Evolutionary conservation across 2,113 vertebrate genomes (phyloP), one percentile per base, ranked within the genome.

Genomic region (Sakesphorus luctuosus): DNA sequence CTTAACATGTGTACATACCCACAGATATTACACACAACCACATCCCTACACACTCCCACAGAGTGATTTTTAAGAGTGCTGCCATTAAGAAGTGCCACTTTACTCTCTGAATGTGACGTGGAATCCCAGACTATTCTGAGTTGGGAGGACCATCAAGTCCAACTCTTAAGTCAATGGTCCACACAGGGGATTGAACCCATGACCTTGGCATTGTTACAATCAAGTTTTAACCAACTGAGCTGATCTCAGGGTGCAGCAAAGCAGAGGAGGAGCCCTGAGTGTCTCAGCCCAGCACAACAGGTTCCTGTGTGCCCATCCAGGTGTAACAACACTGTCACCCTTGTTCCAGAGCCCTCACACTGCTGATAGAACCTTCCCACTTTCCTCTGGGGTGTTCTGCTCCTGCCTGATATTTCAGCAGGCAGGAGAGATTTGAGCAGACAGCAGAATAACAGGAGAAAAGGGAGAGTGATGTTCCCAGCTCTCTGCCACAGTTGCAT

Each of bases 241-340:
- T n/a, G n/a, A n/a, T n/a, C n/a, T n/a, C n/a, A n/a, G n/a, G 65
- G n/a, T 2, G 28, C 59, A 61, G 35, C 35, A 33, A 66, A 6
- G 7, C 55, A 53, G 36, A 1, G 10, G 31, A 38, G 43, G 9
- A 80, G 50, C 65, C 20, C 49, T 55, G 49, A 15, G 23, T 62
- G 69, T 5, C 19, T 2, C 65, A 38, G 16, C 3, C 18, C 67
- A 66, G 13, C 21, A 29, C 66, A 18, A 24, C 20, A 29, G 43
- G 25, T 3, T 62, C 38, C 4, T 18, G 6, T 5, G 52, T 6
- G 47, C 47, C 52, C 21, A 2, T 6, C 19, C 7, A 1, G 38
- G 26, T 7, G 24, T 5, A 28, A 5, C 3, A 17, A 29, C 0
- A n/a, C 52, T 0, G 33, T 4, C 10, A 38, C 4, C 88, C 62